These are phyloP conservation scores for Agonopterix subpropinquella DNA, from an alignment of 2,888 invertebrate genomes.

Conservation along the genomic window DNA sequence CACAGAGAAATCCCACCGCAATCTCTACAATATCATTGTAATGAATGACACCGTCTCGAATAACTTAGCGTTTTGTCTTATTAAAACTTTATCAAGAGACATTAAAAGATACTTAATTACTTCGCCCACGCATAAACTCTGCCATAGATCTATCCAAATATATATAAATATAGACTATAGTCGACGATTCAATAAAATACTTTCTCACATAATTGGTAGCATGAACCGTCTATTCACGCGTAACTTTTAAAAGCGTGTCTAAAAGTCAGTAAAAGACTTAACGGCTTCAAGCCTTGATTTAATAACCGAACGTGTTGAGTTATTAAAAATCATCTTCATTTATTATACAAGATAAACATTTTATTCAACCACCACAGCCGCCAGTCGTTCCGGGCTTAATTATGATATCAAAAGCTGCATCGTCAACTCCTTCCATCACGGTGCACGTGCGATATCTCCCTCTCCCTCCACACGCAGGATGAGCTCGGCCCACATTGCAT, in stretches of 20 bases:
- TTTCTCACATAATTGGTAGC: conserved; percentile 27
- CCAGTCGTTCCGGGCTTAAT: conserved; percentile 48
- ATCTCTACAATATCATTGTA: neutral
- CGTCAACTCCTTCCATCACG: conserved; percentile 42
- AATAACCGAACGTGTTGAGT: conserved; percentile 50
- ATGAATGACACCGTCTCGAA: no score
- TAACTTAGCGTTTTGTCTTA: conserved; percentile 5
- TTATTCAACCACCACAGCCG: conserved; percentile 39
- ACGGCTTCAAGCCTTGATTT: conserved; percentile 37
- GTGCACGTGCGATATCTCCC: conserved; percentile 31
- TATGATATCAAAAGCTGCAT: conserved; percentile 69
- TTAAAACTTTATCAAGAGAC: conserved; percentile 5
- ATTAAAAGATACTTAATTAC: conserved; percentile 13
- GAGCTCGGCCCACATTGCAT: conserved; percentile 41
- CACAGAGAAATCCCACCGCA: neutral
- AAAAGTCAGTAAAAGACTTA: conserved; percentile 30
- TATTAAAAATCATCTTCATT: conserved; percentile 57
- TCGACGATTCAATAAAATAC: conserved; percentile 15
- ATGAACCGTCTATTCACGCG: conserved; percentile 19
- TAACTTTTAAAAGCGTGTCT: conserved; percentile 26
- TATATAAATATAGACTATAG: neutral
- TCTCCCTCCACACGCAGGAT: conserved; percentile 50
- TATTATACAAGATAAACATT: conserved; percentile 62
- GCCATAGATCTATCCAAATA: neutral
- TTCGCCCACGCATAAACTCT: conserved; percentile 3